A percentile compares a stretch with the other conserved stretches of the same genome.
Conservation (phyloP, 2,888 invertebrate species). For the Drosophila diplacantha region DNA sequence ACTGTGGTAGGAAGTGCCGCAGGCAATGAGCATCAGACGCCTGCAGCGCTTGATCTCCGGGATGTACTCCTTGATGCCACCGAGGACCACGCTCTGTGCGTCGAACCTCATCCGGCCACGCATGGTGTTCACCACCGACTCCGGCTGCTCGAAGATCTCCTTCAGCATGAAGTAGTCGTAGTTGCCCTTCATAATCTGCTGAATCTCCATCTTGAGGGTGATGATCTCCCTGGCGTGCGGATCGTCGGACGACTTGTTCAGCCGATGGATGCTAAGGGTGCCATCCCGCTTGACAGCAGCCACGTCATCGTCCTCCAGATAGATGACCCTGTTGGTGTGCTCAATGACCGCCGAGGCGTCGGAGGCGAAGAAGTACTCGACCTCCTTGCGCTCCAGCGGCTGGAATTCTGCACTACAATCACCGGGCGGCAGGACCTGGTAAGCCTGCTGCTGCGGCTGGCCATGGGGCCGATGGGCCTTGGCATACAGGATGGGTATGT, state of each 20-base stretch:
- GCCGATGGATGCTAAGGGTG: constrained; percentile 94
- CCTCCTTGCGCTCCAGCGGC: constrained; percentile 92
- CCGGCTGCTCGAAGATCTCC: constrained; percentile 99
- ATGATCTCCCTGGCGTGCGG: constrained; percentile 95
- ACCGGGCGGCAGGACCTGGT: constrained; percentile 78
- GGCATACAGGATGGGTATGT: constrained; percentile 96
- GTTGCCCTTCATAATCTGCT: constrained; percentile 99
- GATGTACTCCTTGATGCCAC: constrained; percentile 98
- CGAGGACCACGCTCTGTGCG: constrained; percentile 89
- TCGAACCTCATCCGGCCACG: constrained; percentile 97
- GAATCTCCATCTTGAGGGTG: constrained; percentile 97
- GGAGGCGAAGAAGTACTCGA: constrained; percentile 99
- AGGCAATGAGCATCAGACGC: constrained; percentile 96
- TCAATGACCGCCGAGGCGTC: constrained; percentile 99
- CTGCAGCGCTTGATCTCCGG: constrained; percentile 97
- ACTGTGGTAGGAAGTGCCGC: constrained; percentile 99
- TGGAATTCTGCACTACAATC: constrained; percentile 94
- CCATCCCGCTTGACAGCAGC: constrained; percentile 98
- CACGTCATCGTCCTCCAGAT: constrained; percentile 96
- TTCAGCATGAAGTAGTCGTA: constrained; percentile 99
- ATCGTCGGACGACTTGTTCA: constrained; percentile 88
- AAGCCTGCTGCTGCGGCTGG: constrained; percentile 81
- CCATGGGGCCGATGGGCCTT: constrained; percentile 82
- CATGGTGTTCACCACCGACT: constrained; percentile 99
- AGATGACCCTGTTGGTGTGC: constrained; percentile 98